A percentile compares a stretch with the other conserved stretches of the same genome.
phyloP scores from a whole-genome alignment of 2,113 vertebrate genomes.

The Pedionomus torquatus region DNA sequence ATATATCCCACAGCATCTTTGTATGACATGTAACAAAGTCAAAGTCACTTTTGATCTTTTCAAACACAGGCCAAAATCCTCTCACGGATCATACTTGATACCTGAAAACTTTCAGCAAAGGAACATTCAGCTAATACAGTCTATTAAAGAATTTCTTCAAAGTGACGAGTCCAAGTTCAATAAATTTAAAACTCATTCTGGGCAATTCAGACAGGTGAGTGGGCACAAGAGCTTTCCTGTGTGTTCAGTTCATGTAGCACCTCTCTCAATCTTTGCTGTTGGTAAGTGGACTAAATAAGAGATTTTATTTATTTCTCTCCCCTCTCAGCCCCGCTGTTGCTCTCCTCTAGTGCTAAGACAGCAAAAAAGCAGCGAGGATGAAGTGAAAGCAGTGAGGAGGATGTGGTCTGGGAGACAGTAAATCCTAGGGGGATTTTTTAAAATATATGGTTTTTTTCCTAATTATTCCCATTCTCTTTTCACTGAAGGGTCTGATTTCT shows the following conservation, averaged over 20 bases:
- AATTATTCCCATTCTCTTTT: neutral
- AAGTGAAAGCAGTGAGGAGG: neutral
- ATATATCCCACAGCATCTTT: neutral
- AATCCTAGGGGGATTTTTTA: neutral
- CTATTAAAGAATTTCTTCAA: slow-evolving; percentile 89
- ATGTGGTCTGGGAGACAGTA: neutral
- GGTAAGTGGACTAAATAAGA: neutral
- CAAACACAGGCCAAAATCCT: slow-evolving; percentile 65
- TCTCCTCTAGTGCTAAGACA: neutral
- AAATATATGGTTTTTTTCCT: neutral
- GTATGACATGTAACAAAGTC: neutral
- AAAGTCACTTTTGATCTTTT: neutral
- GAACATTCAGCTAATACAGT: slow-evolving; percentile 93
- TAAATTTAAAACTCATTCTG: slow-evolving; percentile 92
- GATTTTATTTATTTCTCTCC: neutral
- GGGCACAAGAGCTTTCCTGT: neutral
- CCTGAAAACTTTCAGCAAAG: slow-evolving; percentile 93
- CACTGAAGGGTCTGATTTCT: slow-evolving; percentile 86
- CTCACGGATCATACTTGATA: slow-evolving; percentile 79
- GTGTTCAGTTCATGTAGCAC: neutral
- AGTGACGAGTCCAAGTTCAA: slow-evolving; percentile 92
- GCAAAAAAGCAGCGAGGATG: neutral
- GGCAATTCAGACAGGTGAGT: slow-evolving; percentile 95
- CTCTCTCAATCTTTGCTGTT: neutral
- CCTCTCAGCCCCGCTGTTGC: neutral